Conservation (phyloP, 2,888 invertebrate species). For the Dicyrtomina minuta region DNA sequence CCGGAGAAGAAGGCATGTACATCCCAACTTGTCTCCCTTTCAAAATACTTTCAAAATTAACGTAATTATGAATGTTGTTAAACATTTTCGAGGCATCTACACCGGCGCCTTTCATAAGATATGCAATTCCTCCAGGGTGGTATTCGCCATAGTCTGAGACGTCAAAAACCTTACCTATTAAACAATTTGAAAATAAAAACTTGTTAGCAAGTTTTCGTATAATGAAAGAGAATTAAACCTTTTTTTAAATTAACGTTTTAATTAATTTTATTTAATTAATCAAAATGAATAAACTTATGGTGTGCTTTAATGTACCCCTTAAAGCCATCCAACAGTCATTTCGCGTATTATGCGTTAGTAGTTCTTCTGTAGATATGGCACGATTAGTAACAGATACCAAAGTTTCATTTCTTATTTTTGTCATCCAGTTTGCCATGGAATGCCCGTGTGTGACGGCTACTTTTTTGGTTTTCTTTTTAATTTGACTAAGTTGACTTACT, state of each 20-base stretch:
- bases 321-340: constrained; percentile 49
- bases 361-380: constrained; percentile 34
- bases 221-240: neutral
- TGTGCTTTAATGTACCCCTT: constrained; percentile 37
- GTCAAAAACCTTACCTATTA: constrained; percentile 46
- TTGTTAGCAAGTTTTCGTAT: neutral
- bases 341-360: constrained; percentile 39
- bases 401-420: neutral
- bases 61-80: constrained; percentile 47
- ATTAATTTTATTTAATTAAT: too few species aligned
- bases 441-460: constrained; percentile 15
- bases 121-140: constrained; percentile 45
- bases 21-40: constrained; percentile 44
- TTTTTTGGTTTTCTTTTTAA: constrained; percentile 9
- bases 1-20: constrained; percentile 5
- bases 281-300: too few species aligned
- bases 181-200: constrained; percentile 10
- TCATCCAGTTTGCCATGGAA: constrained; percentile 27
- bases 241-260: too few species aligned
- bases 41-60: constrained; percentile 50
- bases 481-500: too few species aligned
- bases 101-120: constrained; percentile 51
- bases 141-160: constrained; percentile 47
- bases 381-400: constrained; percentile 5
- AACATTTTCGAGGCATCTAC: constrained; percentile 33